A percentile compares a stretch with the other conserved stretches of the same genome.
These are phyloP conservation scores for Lasioglossum albipes DNA, from an alignment of 1,140 invertebrate genomes.

Conservation along the genomic window DNA sequence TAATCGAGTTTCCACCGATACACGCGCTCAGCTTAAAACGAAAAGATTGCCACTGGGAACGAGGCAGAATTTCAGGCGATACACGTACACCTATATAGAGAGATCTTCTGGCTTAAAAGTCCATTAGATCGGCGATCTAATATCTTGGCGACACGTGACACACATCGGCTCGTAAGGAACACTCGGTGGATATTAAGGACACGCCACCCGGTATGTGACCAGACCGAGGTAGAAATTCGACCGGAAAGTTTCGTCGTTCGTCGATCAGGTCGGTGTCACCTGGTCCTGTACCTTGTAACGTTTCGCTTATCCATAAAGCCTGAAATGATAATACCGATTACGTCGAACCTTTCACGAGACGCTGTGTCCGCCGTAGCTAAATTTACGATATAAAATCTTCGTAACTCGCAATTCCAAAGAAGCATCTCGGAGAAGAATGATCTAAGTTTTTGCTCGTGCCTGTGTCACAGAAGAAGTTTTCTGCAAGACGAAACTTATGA, in stretches of 20 bases:
- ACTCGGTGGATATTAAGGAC: conserved; percentile 72
- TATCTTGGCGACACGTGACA: conserved; percentile 70
- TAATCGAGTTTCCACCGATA: neutral
- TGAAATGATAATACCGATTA: neutral
- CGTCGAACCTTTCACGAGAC: neutral
- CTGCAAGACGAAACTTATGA: too few species aligned
- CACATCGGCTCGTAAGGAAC: conserved; percentile 67
- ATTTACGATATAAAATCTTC: too few species aligned
- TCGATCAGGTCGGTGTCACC: conserved; percentile 39
- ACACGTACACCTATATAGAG: conserved; percentile 55
- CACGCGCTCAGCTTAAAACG: neutral
- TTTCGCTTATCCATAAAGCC: neutral
- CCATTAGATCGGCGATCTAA: conserved; percentile 70
- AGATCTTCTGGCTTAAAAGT: conserved; percentile 67
- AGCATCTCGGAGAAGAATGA: too few species aligned
- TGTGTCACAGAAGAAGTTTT: too few species aligned
- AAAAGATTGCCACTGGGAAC: neutral
- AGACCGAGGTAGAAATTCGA: conserved; percentile 42
- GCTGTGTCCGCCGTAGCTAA: neutral
- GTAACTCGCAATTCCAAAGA: too few species aligned
- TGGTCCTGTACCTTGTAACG: neutral
- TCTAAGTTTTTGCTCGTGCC: too few species aligned
- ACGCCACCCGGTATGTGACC: conserved; percentile 65
- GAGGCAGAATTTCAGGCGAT: conserved; percentile 21
- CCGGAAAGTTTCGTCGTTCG: conserved; percentile 44